Base-by-base conservation (phyloP, 2,113 vertebrate genomes). In the Erythrolamprus reginae region DNA sequence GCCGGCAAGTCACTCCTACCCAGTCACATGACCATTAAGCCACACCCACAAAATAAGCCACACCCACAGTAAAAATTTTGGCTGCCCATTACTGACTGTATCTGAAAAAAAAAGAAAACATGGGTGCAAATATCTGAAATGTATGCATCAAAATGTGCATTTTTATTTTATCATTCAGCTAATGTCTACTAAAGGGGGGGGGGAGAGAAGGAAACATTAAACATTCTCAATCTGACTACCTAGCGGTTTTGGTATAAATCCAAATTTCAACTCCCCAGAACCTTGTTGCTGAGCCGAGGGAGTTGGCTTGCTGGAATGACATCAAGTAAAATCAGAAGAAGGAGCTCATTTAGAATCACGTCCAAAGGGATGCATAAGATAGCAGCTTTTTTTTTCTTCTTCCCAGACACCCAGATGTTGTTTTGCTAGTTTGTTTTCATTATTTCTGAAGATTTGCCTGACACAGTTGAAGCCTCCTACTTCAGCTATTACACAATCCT, bases 341-440 rank as follows among this genome's bases (percentile, higher is more conserved):
- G 47, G 28, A 50, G 38, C 51, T 53, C 26, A 38, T 45, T 58
- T 82, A 47, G 6, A 86, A 38, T 38, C 4, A 48, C 15, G 58
- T 45, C 53, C 82, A 58, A 33, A 33, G 89, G 89, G 82, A 85
- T 82, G 89, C 82, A 50, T 77, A 77, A 42, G n/a, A 65, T 17
- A 19, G 65, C 86, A 70, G 85, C 42, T 61, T 48, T 53, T 5
- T 58, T 51, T 61, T 1, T 52, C 2, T n/a, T 50, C 13, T 89
- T 2, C 23, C 33, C 55, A 42, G 84, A 42, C 28, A 70, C 55
- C 87, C 82, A 82, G 86, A 90, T 88, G 89, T 91, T 91, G 86
- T 92, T 89, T 48, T 52, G 38, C 50, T 77, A 50, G 33, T 61
- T 82, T 51, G 24, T 82, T 70, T 53, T 33, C 61, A 82, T 50